phyloP scores from a whole-genome alignment of 2,797 vertebrate genomes.

The Phrynocephalus vlangalii region DNA sequence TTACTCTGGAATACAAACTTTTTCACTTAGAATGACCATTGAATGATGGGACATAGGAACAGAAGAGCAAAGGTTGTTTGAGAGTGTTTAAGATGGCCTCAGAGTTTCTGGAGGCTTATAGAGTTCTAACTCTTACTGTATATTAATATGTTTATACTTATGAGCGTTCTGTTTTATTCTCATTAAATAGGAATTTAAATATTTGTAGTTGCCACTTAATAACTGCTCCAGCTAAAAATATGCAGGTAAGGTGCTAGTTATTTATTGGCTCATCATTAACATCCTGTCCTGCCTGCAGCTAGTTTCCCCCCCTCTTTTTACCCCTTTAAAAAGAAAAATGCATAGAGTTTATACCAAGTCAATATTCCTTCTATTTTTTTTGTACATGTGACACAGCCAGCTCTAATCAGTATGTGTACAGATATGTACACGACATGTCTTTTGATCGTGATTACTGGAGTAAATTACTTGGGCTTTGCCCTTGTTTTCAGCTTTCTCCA shows the following conservation, averaged over 20 bases:
- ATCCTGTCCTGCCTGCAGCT: not conserved
- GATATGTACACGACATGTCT: too few species aligned
- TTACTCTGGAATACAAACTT: not conserved
- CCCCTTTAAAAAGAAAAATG: not conserved
- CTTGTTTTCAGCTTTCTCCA: not conserved
- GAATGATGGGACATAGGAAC: not conserved
- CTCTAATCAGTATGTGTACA: accelerated
- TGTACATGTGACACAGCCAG: not conserved
- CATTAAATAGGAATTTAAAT: not conserved
- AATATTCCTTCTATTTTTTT: too few species aligned
- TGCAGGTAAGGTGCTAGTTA: not conserved
- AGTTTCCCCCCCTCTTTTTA: not conserved
- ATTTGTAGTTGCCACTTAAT: not conserved
- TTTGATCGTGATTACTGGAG: too few species aligned
- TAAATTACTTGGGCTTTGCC: not conserved
- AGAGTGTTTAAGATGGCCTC: not conserved
- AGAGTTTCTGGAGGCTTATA: not conserved
- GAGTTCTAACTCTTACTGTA: not conserved
- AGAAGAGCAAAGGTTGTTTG: not conserved
- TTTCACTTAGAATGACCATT: not conserved
- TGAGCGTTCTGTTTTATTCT: not conserved
- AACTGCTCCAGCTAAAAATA: not conserved
- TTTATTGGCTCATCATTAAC: not conserved
- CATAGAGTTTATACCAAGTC: not conserved
- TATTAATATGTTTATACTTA: not conserved